Evolutionary conservation across 2,888 invertebrate species (phyloP).

Genomic region (Uropetala carovei): DNA sequence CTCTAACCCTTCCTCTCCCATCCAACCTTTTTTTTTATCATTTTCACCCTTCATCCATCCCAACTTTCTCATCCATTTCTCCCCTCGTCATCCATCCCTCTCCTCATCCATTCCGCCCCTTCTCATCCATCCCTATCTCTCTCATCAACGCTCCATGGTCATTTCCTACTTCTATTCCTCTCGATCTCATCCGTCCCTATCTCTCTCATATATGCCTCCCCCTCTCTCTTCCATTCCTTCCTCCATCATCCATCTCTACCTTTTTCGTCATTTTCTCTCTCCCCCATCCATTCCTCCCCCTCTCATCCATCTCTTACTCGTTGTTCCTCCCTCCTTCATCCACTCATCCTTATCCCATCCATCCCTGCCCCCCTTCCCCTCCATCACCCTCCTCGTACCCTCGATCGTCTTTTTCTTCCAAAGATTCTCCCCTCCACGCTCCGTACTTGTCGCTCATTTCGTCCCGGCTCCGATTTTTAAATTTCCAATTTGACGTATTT

Average conservation of each 20-base stretch:
- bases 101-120: neutral
- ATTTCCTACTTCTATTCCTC: no score
- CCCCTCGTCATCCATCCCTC: neutral
- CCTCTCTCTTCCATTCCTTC: neutral
- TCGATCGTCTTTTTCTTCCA: neutral
- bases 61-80: neutral
- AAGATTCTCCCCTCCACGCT: neutral
- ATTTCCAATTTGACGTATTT: slow-evolving; percentile 25
- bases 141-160: no score
- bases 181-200: neutral
- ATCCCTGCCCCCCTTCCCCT: no score
- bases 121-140: neutral
- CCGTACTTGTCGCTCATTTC: neutral
- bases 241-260: neutral
- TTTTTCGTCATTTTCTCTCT: no score
- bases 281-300: neutral
- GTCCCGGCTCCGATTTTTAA: neutral
- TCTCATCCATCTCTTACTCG: neutral
- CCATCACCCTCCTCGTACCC: neutral
- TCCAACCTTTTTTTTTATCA: no score
- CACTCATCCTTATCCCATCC: neutral
- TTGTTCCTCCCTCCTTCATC: neutral
- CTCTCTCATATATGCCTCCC: neutral
- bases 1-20: neutral
- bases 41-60: no score